Base-by-base conservation (phyloP, 2,797 vertebrate species). In the Danio kyathit region DNA sequence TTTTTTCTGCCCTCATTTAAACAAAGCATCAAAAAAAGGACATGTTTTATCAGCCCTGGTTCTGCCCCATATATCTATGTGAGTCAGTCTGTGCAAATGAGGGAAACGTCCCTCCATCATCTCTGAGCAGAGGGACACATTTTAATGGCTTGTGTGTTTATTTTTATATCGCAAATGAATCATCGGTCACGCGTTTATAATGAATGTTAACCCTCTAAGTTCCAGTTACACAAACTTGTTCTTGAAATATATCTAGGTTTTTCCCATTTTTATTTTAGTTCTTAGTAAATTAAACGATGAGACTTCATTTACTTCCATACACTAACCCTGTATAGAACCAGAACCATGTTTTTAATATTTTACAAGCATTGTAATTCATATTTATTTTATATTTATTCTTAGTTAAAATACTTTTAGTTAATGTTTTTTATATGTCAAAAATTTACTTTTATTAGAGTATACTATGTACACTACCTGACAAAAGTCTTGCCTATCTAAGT, bases 11-110 rank as follows among this genome's bases (percentile, higher is more conserved):
- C 48, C 9, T 48, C 5, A 13, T 40, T 59, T 73, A 76, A 79
- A 44, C 67, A 73, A 57, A 21, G 54, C 80, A 79, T 82, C 46
- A 78, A 76, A 73, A 80, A 57, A 65, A 1, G 44, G 29, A 69
- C 72, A 54, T 40, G 29, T 43, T 10, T 46, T n/a, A 29, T 52
- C 14, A 7, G 48, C 63, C 14, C 9, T 21, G 46, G 21, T 72
- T 21, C 17, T 19, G 43, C 54, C 71, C 56, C 48, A 73, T 5
- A n/a, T 65, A 51, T 66, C 41, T 75, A 21, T 79, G 43, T 84
- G 86, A 82, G 74, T 84, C 69, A 82, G 81, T 40, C 52, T 44
- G 79, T 84, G 84, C 81, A 87, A 83, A 86, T 86, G 80, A 87
- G 79, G 84, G 83, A 80, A 83, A 84, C 5, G 73, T 84, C 84